Evolutionary conservation across 2,888 invertebrate species (phyloP).

Genomic region (Hemistola chrysoprasaria): DNA sequence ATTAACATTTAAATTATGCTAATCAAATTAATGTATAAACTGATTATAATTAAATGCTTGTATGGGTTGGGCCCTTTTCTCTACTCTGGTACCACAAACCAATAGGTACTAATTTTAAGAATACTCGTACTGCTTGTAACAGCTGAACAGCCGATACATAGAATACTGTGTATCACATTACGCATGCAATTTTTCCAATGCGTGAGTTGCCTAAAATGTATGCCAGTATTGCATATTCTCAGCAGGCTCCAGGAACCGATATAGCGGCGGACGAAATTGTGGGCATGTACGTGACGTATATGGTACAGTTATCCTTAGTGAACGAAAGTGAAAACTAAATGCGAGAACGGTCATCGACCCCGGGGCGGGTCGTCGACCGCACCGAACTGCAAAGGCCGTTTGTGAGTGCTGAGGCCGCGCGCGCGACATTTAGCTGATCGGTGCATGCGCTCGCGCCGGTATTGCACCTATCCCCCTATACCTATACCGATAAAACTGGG

Average conservation of each 20-base stretch:
- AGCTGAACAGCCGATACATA: too few relatives aligned
- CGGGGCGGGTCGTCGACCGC: constrained; percentile 74
- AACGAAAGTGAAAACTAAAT: constrained; percentile 82
- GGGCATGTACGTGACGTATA: constrained; percentile 68
- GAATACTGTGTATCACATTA: constrained; percentile 1
- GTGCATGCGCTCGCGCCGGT: constrained; percentile 55
- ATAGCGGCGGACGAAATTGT: constrained; percentile 45
- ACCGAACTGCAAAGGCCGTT: constrained; percentile 81
- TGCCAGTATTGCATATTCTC: constrained; percentile 51
- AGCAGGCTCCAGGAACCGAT: constrained; percentile 52
- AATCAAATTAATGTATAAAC: constrained; percentile 37
- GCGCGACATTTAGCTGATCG: constrained; percentile 66
- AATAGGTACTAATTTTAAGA: too few relatives aligned
- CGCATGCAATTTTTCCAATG: constrained; percentile 18
- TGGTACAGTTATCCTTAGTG: constrained; percentile 81
- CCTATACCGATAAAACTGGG: too few relatives aligned
- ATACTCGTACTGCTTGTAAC: too few relatives aligned
- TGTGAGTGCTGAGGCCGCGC: constrained; percentile 78
- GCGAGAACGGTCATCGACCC: constrained; percentile 75
- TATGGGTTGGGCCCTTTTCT: constrained; percentile 20
- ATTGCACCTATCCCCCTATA: constrained; percentile 45
- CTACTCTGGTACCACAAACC: too few relatives aligned
- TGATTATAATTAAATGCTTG: constrained; percentile 14
- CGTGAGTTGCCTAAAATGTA: constrained; percentile 34
- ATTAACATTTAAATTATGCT: constrained; percentile 56